Conservation (phyloP, 2,888 invertebrate genomes). For the Rotaria magnacalcarata region DNA sequence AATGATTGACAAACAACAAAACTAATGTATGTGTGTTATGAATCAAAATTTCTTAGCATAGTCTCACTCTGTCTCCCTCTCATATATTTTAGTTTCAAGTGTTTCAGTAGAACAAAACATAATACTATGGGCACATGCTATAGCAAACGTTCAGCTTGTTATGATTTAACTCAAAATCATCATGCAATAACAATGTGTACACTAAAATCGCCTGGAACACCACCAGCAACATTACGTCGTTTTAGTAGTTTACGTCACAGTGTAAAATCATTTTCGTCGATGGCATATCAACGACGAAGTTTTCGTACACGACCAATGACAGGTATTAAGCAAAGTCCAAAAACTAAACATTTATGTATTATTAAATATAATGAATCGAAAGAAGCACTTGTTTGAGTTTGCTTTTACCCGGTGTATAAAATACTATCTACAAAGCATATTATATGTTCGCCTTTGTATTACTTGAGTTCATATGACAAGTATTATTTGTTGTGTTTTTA, state of each 20-base stretch:
- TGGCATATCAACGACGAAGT: neutral
- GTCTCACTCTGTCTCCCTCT: neutral
- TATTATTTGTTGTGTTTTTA: neutral
- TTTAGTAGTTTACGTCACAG: constrained; percentile 36
- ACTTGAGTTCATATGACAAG: neutral
- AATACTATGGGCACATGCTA: neutral
- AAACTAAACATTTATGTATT: constrained; percentile 14
- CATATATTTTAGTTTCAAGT: neutral
- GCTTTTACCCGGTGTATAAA: neutral
- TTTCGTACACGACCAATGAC: neutral
- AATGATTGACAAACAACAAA: neutral
- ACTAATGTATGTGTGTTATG: neutral
- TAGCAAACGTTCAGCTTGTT: constrained; percentile 28
- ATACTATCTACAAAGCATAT: no score
- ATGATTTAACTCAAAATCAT: neutral
- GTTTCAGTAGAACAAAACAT: neutral
- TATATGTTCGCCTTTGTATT: neutral
- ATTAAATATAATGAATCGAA: constrained; percentile 28
- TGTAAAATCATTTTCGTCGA: neutral
- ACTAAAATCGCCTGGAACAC: neutral
- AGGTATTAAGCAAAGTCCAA: neutral
- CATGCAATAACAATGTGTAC: neutral
- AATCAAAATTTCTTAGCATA: neutral
- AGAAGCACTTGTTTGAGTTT: constrained; percentile 22
- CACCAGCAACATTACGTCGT: neutral